Evolutionary conservation across 2,113 vertebrate species (phyloP).

Genomic region (Reinhardtius hippoglossoides): DNA sequence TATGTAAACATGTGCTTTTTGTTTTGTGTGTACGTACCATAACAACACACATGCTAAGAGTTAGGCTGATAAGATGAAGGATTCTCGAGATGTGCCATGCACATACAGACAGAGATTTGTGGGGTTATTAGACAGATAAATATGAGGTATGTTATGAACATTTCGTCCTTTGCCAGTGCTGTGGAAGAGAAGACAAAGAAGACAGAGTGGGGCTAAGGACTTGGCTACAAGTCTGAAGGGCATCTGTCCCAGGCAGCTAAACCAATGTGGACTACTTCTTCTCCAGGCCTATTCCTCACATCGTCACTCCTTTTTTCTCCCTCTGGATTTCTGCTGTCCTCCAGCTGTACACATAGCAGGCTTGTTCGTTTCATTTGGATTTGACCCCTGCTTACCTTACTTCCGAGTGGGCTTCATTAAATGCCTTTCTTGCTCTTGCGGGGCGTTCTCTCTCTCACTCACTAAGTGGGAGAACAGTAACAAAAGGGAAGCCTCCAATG

Average conservation of each 20-base stretch:
- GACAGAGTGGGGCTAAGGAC: conserved; percentile 39
- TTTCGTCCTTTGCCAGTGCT: conserved; percentile 33
- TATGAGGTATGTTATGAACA: conserved; percentile 39
- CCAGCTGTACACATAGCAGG: conserved; percentile 66
- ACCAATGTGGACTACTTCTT: conserved; percentile 63
- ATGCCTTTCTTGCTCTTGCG: conserved; percentile 79
- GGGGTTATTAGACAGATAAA: neutral
- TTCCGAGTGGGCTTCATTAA: conserved; percentile 85
- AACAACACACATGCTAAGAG: neutral
- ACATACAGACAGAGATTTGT: neutral
- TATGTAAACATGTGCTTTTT: too few relatives aligned
- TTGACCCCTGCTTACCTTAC: conserved; percentile 82
- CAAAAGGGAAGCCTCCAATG: conserved; percentile 82
- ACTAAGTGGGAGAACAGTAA: conserved; percentile 81
- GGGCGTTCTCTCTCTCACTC: conserved; percentile 62
- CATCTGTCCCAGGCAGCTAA: conserved; percentile 57
- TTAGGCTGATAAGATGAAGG: neutral
- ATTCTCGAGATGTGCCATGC: neutral
- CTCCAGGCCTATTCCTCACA: conserved; percentile 54
- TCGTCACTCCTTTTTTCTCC: conserved; percentile 46
- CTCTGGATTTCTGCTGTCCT: conserved; percentile 74
- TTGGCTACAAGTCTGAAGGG: conserved; percentile 57
- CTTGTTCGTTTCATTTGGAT: conserved; percentile 79
- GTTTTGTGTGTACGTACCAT: too few relatives aligned
- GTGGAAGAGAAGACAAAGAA: conserved; percentile 56